Evolutionary conservation across 1,140 invertebrate species (phyloP), one percentile per base, ranked within the genome.

Genomic region (Drosophila tani): DNA sequence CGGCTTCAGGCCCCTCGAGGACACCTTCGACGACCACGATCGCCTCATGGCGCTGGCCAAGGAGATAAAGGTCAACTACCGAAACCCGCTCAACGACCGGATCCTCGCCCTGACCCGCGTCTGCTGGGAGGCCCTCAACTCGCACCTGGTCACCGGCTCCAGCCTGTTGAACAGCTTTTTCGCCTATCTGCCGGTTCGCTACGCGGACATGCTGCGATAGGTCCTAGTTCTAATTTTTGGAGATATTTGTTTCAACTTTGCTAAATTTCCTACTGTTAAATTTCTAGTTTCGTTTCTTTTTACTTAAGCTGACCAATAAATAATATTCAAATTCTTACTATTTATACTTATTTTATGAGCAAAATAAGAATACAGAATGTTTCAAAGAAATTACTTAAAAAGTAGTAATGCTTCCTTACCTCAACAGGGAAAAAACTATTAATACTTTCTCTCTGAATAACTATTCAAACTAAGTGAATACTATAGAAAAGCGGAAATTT

Each of bases 401-500:
- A 35, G 1, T 12, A 11, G 32, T 35, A 35, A 35, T 35, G 32
- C 32, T 32, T 32, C 6, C 27, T 6, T 29, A 29, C 27, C 29
- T 32, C 7, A 32, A 32, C 29, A 32, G 29, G 29, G 1, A 32
- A 12, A 2, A 35, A 35, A 35, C 32, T 35, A 35, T 35, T 9
- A 35, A 11, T 35, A 35, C 29, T 32, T 32, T 32, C 29, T 32
- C 29, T 32, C 7, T 9, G 29, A 8, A 32, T 9, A 32, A 32
- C 21, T 32, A 47, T 46, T 24, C 15, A 8, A 67, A 59, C 58
- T 53, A 41, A 67, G 35, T 24, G 58, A 40, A 15, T 50, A 50
- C 78, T 65, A 68, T 65, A 60, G 50, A 67, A 66, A 45, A 32
- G 21, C 27, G 21, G 41, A 81, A 81, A 87, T 88, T 88, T 75